Base-by-base conservation (phyloP, 2,797 vertebrate species). In the Ptychobarbus kaznakovi region DNA sequence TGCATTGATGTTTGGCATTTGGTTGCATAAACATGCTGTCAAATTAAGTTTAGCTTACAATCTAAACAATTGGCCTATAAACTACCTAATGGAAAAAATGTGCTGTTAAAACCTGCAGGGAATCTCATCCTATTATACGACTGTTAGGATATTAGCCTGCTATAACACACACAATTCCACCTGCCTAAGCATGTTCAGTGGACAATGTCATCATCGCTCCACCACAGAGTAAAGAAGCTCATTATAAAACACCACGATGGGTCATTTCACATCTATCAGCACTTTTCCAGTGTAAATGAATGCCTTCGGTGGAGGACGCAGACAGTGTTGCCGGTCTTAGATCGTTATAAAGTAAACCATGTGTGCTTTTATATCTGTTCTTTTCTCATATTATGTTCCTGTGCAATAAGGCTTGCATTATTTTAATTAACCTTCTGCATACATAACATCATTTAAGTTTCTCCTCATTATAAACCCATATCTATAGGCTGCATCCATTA, bases 211-310 rank as follows among this genome's bases (percentile, higher is more conserved):
- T 84, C 63, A 28, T 76, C 9, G 8, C 49, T 84, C 74, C 35
- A 58, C 66, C 73, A 53, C 15, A 42, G 75, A 61, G 38, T 38
- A 35, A 84, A 70, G 65, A 79, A 84, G 16, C 83, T 84, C 75
- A 79, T 84, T 72, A 84, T 61, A 46, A 79, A 78, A 84, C 75
- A 79, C 25, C 65, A 46, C n/a, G 25, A 84, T 70, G 63, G 35
- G 38, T 78, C 38, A 84, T 84, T 84, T 84, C 83, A 79, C 75
- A 70, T 79, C 83, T 38, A 79, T 79, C 83, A 61, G 83, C 83
- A 78, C 18, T 79, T 84, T 79, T 61, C 51, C 32, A 40, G 18
- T 61, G 51, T 79, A 79, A 79, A 72, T 84, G 6, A 84, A 78
- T n/a, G 75, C 35, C 83, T 58, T 79, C 40, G 35, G 25, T 79